Evolutionary conservation across 2,888 invertebrate species (phyloP), one percentile per base, ranked within the genome.

Genomic region (Hydropsyche betteni): DNA sequence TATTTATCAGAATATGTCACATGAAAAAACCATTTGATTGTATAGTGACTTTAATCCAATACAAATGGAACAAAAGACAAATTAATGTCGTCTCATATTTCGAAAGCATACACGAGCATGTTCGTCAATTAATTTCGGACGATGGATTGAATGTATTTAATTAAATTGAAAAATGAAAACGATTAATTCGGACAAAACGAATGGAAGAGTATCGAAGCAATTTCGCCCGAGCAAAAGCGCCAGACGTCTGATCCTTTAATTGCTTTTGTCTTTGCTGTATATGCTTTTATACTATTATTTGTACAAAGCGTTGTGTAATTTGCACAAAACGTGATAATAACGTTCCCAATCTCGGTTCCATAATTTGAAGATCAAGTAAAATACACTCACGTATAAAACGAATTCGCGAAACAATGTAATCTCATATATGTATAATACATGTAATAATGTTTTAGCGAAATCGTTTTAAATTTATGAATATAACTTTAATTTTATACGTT

Each of bases 241-340:
- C 58, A 58, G 58, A 58, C 58, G 24, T 58, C 24, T 58, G 58
- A 58, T 58, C 58, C 58, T 58, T 58, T 58, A 58, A 58, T 58
- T 58, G 58, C 58, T 58, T 16, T 58, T 58, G 16, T 14, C 16
- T 58, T 58, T 16, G 24, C n/a, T 24, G 8, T 14, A 6, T 53
- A n/a, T 14, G n/a, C 12, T 12, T 53, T 10, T 53, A 53, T 14
- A 53, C 16, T 58, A 4, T 4, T 58, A 16, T 58, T 58, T 14
- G 5, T 3, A 58, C 58, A 58, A 58, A 24, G 7, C 44, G 6
- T 24, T 24, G 24, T 24, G 1, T 24, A 24, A 24, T 24, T 24
- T 24, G 24, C 44, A 8, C 58, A 58, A 53, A 53, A 10, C 16
- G 8, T 16, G n/a, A 58, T 58, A 6, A n/a, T 53, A 5, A 14